Evolutionary conservation across 2,888 invertebrate species (phyloP).

Genomic region (Polylopha cassiicola): DNA sequence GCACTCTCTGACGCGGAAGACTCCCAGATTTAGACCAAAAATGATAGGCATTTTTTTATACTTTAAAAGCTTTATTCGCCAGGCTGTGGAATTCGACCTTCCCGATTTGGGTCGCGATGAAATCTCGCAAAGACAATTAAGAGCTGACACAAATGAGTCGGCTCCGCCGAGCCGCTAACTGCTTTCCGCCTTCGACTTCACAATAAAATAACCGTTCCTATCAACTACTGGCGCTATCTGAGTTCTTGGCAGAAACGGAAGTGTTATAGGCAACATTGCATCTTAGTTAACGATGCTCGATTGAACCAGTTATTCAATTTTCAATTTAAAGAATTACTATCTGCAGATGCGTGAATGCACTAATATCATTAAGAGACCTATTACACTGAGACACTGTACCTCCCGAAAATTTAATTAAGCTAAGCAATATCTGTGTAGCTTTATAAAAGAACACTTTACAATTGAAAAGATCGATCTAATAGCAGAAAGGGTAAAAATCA

Average conservation of each 20-base stretch:
- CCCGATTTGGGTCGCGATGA: conserved; percentile 49
- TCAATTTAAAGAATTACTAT: background rate
- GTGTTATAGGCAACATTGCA: conserved; percentile 2
- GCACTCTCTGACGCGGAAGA: conserved; percentile 11
- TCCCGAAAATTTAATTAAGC: no score
- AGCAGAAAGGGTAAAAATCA: conserved; percentile 35
- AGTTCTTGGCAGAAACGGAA: conserved; percentile 12
- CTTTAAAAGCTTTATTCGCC: conserved; percentile 35
- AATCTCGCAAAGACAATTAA: conserved; percentile 55
- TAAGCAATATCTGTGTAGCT: no score
- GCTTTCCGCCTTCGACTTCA: conserved; percentile 32
- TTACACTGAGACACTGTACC: no score
- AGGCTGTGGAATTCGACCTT: conserved; percentile 37
- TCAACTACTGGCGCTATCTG: conserved; percentile 25
- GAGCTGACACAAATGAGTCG: conserved; percentile 42
- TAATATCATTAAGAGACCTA: no score
- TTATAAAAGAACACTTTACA: conserved; percentile 15
- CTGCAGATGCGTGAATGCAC: background rate
- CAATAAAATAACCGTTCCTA: conserved; percentile 37
- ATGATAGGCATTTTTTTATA: conserved; percentile 20
- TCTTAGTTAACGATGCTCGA: conserved; percentile 8
- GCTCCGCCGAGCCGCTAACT: conserved; percentile 28
- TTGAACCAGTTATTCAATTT: conserved; percentile 3
- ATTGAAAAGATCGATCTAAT: conserved; percentile 25
- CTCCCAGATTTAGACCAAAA: conserved; percentile 13